Evolutionary conservation across 2,888 invertebrate species (phyloP), one percentile per base, ranked within the genome.

Genomic region (Clepsis dumicolana): DNA sequence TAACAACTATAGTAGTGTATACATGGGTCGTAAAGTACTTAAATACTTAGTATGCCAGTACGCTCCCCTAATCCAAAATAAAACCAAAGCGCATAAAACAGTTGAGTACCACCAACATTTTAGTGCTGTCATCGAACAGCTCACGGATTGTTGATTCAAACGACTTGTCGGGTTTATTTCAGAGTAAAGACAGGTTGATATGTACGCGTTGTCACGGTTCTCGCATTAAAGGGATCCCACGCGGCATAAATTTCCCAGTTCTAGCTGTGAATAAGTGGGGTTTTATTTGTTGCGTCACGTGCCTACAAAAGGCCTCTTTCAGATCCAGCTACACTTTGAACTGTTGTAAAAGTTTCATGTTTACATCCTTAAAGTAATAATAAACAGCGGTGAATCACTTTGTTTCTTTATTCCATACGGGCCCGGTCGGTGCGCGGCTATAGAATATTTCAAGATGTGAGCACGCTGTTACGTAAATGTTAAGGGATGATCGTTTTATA

Each of bases 271-370:
- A 92, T 90, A 92, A 92, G 90, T 90, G 87, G 88, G 88, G 80
- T 89, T 91, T 89, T 90, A 89, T 90, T 92, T 91, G 90, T 90
- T 86, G 80, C 87, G 88, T 89, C 90, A 90, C 91, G 90, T 84
- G 84, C 85, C 79, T 73, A 73, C 79, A 74, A 76, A 77, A 81
- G 80, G 80, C 80, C 80, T 81, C 73, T 66, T 73, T 75, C 81
- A 78, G 80, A 84, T 83, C 81, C 83, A 77, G 77, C 77, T 79
- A 77, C 81, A 81, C 77, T 84, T 83, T 80, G 81, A 80, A 78
- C 78, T 73, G 77, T 77, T 80, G 80, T 83, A 80, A 84, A 84
- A 78, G 82, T 83, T 77, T 74, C 78, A 79, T 75, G 77, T 77
- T 76, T 74, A 71, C 77, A 73, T 73, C 79, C 72, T 74, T 66